Evolutionary conservation across 2,113 vertebrate species (phyloP).

Genomic region (Callipepla squamata): DNA sequence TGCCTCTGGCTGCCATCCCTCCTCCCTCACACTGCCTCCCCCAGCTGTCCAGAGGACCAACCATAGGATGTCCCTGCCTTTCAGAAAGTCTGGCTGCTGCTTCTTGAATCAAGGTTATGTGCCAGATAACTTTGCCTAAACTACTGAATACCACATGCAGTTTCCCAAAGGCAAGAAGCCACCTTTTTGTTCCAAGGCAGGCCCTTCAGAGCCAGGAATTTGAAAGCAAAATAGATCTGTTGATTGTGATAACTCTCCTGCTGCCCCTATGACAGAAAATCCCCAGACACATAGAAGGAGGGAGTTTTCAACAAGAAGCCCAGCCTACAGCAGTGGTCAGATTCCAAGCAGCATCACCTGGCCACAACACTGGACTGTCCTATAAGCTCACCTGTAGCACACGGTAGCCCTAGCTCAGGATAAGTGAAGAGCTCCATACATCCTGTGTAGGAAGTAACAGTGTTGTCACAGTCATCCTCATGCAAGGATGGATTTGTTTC

Average conservation of each 20-base stretch:
- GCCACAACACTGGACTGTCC: neutral
- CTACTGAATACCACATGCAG: neutral
- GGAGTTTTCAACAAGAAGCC: neutral
- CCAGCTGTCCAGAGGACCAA: accelerated
- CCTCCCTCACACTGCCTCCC: neutral
- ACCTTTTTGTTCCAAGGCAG: neutral
- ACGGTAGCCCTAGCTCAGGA: neutral
- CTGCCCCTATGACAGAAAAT: neutral
- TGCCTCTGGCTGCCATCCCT: neutral
- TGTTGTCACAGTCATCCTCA: neutral
- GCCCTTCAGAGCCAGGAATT: neutral
- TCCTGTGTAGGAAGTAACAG: neutral
- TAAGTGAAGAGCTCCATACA: neutral
- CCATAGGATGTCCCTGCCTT: neutral
- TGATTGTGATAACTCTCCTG: neutral
- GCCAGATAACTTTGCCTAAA: accelerated
- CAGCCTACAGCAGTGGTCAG: accelerated
- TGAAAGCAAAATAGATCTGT: neutral
- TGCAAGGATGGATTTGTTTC: neutral
- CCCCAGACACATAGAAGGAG: neutral
- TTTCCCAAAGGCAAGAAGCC: neutral
- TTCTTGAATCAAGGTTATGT: neutral
- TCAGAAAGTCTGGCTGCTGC: neutral
- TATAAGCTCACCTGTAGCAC: neutral
- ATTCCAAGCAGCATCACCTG: neutral